Evolutionary conservation across 2,113 vertebrate species (phyloP).

Genomic region (Microtus ochrogaster): DNA sequence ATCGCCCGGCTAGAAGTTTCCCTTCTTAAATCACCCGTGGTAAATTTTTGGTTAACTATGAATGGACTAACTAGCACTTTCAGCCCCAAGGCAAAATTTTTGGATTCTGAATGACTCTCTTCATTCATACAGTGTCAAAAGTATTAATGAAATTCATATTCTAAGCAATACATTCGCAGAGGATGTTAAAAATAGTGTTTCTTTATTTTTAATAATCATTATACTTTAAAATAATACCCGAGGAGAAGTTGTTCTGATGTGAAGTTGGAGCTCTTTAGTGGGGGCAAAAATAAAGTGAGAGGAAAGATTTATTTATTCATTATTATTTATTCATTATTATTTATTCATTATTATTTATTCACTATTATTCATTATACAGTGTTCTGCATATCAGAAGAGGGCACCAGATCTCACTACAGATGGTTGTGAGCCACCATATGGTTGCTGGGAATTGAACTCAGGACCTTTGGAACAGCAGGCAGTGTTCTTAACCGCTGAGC

Average conservation of each 20-base stretch:
- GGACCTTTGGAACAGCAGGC: too few relatives aligned
- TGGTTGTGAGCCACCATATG: too few relatives aligned
- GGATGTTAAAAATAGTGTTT: not conserved
- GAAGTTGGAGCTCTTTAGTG: not conserved
- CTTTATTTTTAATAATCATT: conserved; percentile 23
- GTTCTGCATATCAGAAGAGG: too few relatives aligned
- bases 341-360: too few relatives aligned
- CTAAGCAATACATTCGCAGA: not conserved
- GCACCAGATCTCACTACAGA: too few relatives aligned
- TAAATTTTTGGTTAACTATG: not conserved
- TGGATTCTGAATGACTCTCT: not conserved
- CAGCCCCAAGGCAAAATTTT: not conserved
- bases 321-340: too few relatives aligned
- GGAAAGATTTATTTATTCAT: not conserved
- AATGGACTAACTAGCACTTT: not conserved
- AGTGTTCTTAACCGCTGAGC: too few relatives aligned
- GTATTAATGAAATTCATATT: not conserved
- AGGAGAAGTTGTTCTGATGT: not conserved
- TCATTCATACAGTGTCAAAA: not conserved
- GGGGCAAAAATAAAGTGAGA: not conserved
- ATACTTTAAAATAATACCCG: not conserved
- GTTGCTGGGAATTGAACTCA: too few relatives aligned
- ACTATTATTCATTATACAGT: too few relatives aligned
- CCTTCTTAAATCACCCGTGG: not conserved
- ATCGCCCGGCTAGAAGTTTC: too few relatives aligned